Conservation (phyloP, 1,140 invertebrate genomes). For the Planococcus citri region DNA sequence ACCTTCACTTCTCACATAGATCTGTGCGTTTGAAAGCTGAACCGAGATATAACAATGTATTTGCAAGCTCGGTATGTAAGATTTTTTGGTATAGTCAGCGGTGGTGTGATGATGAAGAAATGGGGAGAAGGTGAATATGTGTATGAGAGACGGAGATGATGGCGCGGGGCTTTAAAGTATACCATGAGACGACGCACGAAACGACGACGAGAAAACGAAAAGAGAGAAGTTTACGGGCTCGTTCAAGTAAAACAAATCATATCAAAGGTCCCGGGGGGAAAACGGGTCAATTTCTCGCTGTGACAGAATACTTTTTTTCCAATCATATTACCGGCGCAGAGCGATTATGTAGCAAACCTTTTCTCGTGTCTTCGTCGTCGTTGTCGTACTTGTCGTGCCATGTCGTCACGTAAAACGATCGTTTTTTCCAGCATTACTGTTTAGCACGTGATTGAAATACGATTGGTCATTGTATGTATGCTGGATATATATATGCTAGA, state of each 20-base stretch:
- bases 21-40: too few species aligned
- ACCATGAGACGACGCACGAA: too few species aligned
- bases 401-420: slow-evolving; percentile 11
- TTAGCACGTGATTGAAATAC: slow-evolving; percentile 18
- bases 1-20: too few species aligned
- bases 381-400: neutral
- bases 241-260: slow-evolving; percentile 3
- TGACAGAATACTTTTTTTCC: slow-evolving; percentile 19
- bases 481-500: neutral
- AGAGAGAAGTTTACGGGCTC: neutral
- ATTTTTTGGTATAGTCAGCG: too few species aligned
- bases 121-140: too few species aligned
- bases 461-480: neutral
- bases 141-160: too few species aligned
- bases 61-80: too few species aligned
- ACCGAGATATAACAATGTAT: too few species aligned
- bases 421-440: slow-evolving; percentile 5
- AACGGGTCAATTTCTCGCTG: slow-evolving; percentile 14
- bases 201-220: too few species aligned
- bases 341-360: too few species aligned
- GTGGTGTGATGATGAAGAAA: too few species aligned
- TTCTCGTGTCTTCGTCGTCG: neutral
- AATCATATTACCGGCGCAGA: slow-evolving; percentile 10
- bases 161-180: too few species aligned
- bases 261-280: neutral